A percentile compares a stretch with the other conserved stretches of the same genome.
Conservation (phyloP, 2,888 invertebrate genomes). For the Calameuta idolon region DNA sequence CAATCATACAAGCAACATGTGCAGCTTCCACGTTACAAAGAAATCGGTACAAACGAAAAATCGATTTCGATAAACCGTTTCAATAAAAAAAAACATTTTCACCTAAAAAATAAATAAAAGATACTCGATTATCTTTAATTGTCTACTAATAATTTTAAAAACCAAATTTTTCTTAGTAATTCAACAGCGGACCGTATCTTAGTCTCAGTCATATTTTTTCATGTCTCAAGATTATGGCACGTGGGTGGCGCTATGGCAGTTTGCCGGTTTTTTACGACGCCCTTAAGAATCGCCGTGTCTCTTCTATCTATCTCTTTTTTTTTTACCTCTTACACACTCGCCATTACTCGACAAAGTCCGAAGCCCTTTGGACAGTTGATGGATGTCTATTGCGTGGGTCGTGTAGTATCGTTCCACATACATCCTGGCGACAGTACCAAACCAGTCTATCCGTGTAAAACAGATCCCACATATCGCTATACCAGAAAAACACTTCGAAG, state of each 20-base stretch:
- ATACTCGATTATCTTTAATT: background rate
- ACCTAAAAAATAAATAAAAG: background rate
- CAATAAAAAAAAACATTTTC: background rate
- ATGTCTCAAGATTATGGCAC: slow-evolving; percentile 54
- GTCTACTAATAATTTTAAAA: slow-evolving; percentile 17
- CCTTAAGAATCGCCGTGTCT: slow-evolving; percentile 53
- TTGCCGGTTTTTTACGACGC: slow-evolving; percentile 59
- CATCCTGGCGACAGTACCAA: background rate
- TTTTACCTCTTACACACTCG: slow-evolving; percentile 50
- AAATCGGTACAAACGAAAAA: background rate
- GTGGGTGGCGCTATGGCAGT: slow-evolving; percentile 62
- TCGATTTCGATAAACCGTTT: background rate
- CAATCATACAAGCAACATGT: background rate
- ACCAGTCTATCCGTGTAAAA: background rate
- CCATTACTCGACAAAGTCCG: slow-evolving; percentile 63
- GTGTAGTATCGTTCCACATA: slow-evolving; percentile 33
- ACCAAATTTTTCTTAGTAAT: slow-evolving; percentile 39
- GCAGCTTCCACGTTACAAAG: background rate
- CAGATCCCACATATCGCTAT: background rate
- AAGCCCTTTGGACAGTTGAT: slow-evolving; percentile 57
- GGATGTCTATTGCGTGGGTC: slow-evolving; percentile 61
- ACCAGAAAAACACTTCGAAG: background rate
- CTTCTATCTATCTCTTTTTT: slow-evolving; percentile 24
- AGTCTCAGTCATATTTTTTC: slow-evolving; percentile 47
- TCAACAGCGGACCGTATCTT: slow-evolving; percentile 54